Evolutionary conservation across 2,113 vertebrate species (phyloP).

Genomic region (Phrynocephalus versicolor): DNA sequence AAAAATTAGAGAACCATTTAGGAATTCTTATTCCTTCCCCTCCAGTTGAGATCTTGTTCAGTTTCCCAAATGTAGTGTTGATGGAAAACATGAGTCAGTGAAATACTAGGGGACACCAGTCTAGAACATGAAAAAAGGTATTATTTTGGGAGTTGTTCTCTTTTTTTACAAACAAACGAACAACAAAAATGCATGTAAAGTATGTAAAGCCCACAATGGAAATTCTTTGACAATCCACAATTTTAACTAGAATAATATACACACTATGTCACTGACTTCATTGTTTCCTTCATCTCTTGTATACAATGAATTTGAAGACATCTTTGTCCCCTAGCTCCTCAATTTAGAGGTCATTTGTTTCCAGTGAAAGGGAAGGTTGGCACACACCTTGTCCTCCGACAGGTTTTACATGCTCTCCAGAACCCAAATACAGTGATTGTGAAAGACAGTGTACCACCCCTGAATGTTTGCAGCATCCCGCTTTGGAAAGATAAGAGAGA

Average conservation of each 20-base stretch:
- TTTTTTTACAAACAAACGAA: neutral
- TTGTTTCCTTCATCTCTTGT: neutral
- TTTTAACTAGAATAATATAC: slow-evolving; percentile 5
- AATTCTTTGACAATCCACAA: slow-evolving; percentile 2
- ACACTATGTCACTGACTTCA: neutral
- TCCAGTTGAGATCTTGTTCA: neutral
- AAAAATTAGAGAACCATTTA: neutral
- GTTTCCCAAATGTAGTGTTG: neutral
- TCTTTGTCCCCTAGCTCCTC: neutral
- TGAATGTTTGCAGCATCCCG: slow-evolving; percentile 23
- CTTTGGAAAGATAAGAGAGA: slow-evolving; percentile 34
- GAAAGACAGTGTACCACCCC: slow-evolving; percentile 32
- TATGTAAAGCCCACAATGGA: neutral
- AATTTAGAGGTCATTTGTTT: slow-evolving; percentile 17
- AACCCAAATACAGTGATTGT: slow-evolving; percentile 9
- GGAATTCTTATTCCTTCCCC: neutral
- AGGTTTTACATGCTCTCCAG: slow-evolving; percentile 29
- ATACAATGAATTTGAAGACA: slow-evolving; percentile 4
- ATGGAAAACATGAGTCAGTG: neutral
- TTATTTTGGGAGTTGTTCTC: neutral
- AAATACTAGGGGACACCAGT: neutral
- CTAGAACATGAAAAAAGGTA: neutral
- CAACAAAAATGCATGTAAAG: no score
- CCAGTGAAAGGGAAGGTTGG: neutral
- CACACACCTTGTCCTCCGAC: neutral